These are phyloP conservation scores for Bellardia bayeri DNA, from an alignment of 2,888 invertebrate genomes.

Conservation along the genomic window DNA sequence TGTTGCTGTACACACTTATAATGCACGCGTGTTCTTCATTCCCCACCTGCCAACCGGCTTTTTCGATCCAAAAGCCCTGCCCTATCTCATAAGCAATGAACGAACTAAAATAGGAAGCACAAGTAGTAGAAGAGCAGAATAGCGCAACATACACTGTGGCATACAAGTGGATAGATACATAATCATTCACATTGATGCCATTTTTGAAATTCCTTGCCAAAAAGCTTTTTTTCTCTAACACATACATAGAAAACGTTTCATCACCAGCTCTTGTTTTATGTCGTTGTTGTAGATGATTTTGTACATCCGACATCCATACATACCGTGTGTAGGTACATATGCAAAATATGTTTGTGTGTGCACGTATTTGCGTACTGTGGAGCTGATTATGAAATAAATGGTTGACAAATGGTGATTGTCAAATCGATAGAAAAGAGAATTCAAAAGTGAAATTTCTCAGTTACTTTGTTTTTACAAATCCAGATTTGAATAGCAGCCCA, in stretches of 20 bases:
- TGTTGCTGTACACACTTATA: slow-evolving; percentile 20
- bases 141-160: slow-evolving; percentile 4
- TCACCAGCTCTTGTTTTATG: slow-evolving; percentile 32
- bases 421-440: too few species aligned
- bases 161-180: slow-evolving; percentile 37
- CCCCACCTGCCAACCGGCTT: slow-evolving; percentile 47
- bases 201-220: slow-evolving; percentile 71
- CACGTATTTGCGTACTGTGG: not conserved
- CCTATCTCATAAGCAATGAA: slow-evolving; percentile 53
- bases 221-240: slow-evolving; percentile 60
- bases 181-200: slow-evolving; percentile 59
- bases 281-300: not conserved
- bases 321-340: not conserved
- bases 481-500: too few species aligned
- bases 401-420: too few species aligned
- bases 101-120: slow-evolving; percentile 4
- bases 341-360: not conserved
- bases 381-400: too few species aligned
- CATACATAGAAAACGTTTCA: slow-evolving; percentile 30
- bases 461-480: too few species aligned
- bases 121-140: slow-evolving; percentile 3
- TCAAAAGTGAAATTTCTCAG: too few species aligned
- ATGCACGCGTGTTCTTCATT: slow-evolving; percentile 53
- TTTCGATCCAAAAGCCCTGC: slow-evolving; percentile 45
- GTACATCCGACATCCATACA: not conserved